Conservation (phyloP, 2,888 invertebrate species). For the Fragum whitleyi region DNA sequence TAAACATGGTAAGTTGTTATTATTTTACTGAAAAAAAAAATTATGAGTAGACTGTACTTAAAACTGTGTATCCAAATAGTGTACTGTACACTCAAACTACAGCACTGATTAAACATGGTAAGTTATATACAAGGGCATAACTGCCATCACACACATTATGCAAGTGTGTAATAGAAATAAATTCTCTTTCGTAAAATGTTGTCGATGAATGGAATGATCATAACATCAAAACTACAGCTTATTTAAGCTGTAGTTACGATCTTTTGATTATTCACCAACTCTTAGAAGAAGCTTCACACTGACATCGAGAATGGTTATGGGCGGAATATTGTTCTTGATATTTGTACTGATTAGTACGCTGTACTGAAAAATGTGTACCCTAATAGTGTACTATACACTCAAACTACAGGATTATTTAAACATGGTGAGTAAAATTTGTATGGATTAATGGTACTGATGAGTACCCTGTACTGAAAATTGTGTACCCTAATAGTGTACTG, state of each 20-base stretch:
- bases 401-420: background rate
- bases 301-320: conserved; percentile 7
- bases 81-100: background rate
- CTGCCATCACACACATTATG: no score
- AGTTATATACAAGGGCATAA: no score
- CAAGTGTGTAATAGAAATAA: no score
- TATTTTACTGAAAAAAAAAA: background rate
- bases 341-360: conserved; percentile 1
- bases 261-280: no score
- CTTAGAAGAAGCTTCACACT: no score
- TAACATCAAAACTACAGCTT: no score
- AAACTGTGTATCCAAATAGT: conserved; percentile 3
- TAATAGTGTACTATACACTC: background rate
- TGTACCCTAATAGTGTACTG: conserved; percentile 8
- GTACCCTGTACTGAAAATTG: background rate
- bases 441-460: background rate
- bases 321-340: background rate
- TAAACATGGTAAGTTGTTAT: conserved; percentile 5
- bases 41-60: background rate
- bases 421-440: conserved; percentile 16
- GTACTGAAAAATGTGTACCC: conserved; percentile 10
- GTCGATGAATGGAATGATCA: no score
- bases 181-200: no score
- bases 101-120: conserved; percentile 9
- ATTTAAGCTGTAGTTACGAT: no score